These are phyloP conservation scores for Athetis lepigone DNA, from an alignment of 2,888 invertebrate genomes.

Conservation along the genomic window DNA sequence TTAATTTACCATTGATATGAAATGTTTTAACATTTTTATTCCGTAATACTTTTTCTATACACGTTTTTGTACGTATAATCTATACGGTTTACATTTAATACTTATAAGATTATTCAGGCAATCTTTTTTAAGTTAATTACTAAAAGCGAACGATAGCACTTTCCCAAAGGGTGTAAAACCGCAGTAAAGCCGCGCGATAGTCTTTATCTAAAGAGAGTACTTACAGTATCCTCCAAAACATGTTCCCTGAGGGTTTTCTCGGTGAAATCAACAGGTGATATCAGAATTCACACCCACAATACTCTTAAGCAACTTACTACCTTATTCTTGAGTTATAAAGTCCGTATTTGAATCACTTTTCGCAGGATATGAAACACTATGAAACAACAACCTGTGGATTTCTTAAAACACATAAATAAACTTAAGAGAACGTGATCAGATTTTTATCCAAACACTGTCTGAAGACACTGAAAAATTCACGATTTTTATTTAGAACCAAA, in stretches of 20 bases:
- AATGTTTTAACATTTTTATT: not conserved
- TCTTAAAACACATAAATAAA: slow-evolving; percentile 63
- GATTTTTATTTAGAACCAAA: slow-evolving; percentile 6
- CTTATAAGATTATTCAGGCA: no score
- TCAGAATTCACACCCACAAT: slow-evolving; percentile 80
- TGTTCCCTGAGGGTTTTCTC: slow-evolving; percentile 79
- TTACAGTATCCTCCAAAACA: slow-evolving; percentile 86
- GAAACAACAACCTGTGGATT: slow-evolving; percentile 86
- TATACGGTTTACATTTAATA: no score
- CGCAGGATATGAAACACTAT: slow-evolving; percentile 65
- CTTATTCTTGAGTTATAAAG: slow-evolving; percentile 78
- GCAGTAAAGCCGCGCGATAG: slow-evolving; percentile 7
- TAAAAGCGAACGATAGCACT: slow-evolving; percentile 4
- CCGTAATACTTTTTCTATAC: not conserved
- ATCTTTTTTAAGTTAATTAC: not conserved
- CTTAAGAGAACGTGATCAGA: slow-evolving; percentile 44
- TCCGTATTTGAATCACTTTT: slow-evolving; percentile 75
- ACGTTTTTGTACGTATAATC: no score
- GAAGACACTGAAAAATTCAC: slow-evolving; percentile 28
- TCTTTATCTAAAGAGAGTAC: slow-evolving; percentile 67
- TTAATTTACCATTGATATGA: not conserved
- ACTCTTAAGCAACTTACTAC: slow-evolving; percentile 76
- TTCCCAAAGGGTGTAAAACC: slow-evolving; percentile 1
- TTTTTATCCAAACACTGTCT: slow-evolving; percentile 33
- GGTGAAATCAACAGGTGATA: slow-evolving; percentile 87